phyloP scores from a whole-genome alignment of 1,140 invertebrate genomes.

The Drosophila kikkawai region DNA sequence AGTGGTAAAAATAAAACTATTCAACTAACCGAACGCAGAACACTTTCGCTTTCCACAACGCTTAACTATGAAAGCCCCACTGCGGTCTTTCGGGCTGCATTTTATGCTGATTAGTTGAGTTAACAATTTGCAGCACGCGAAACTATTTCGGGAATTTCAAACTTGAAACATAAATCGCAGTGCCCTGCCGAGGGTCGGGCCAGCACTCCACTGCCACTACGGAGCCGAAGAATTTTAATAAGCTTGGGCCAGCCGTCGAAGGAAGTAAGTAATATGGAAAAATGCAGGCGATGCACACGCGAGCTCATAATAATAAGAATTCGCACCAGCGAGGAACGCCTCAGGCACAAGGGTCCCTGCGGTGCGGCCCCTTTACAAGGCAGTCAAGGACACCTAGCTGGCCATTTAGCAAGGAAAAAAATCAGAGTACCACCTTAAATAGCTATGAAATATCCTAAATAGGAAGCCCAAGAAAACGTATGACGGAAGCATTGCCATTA shows the following conservation, averaged over 20 bases:
- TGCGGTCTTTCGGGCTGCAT: constrained; percentile 46
- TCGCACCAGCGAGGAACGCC: constrained; percentile 25
- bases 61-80: constrained; percentile 2
- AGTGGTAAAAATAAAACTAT: constrained; percentile 51
- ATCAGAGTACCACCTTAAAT: constrained; percentile 55
- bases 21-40: constrained; percentile 43
- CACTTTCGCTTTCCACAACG: constrained; percentile 62
- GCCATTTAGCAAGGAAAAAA: constrained; percentile 14
- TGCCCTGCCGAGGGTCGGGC: constrained; percentile 22
- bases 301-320: constrained; percentile 67
- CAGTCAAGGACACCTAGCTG: constrained; percentile 70
- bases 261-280: constrained; percentile 65
- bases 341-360: constrained; percentile 13
- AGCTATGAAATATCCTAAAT: constrained; percentile 29
- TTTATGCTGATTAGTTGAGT: constrained; percentile 80
- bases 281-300: constrained; percentile 71
- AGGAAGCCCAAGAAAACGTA: constrained; percentile 7
- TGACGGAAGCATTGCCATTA: constrained; percentile 47
- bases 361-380: constrained; percentile 41
- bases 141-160: constrained; percentile 78
- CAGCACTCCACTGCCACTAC: not conserved
- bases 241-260: constrained; percentile 42
- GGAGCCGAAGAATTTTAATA: constrained; percentile 67
- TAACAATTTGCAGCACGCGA: constrained; percentile 80
- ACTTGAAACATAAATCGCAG: constrained; percentile 73